phyloP scores from a whole-genome alignment of 1,140 invertebrate genomes.

The Lasaia peninsularis region DNA sequence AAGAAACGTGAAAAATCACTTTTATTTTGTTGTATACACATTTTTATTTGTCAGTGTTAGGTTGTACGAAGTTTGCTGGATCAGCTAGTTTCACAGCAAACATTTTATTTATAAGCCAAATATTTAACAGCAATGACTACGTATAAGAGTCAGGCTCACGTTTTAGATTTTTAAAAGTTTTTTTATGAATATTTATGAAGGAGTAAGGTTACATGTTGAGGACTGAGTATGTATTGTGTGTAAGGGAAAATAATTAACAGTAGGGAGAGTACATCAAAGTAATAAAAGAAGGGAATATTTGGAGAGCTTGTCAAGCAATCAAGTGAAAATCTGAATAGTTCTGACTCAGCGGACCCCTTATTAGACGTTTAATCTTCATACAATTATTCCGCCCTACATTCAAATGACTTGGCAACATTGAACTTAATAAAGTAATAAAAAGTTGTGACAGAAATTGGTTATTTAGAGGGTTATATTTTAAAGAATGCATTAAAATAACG shows the following conservation, averaged over 20 bases:
- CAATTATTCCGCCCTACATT: constrained; percentile 72
- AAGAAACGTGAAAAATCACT: too few relatives aligned
- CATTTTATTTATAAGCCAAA: too few relatives aligned
- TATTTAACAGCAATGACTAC: too few relatives aligned
- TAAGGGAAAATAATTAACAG: constrained; percentile 73
- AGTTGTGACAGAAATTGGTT: neutral
- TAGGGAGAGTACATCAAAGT: constrained; percentile 70
- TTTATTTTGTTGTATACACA: too few relatives aligned
- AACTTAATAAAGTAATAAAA: constrained; percentile 50
- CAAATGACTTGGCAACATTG: constrained; percentile 65
- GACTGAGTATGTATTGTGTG: constrained; percentile 48
- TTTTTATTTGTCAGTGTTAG: too few relatives aligned
- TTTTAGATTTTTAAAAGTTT: neutral
- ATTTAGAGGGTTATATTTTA: neutral
- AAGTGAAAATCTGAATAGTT: constrained; percentile 76
- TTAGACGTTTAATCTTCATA: constrained; percentile 74
- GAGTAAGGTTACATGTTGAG: constrained; percentile 48
- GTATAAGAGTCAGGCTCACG: too few relatives aligned
- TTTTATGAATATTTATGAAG: constrained; percentile 64
- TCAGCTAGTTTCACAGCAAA: too few relatives aligned
- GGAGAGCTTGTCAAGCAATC: constrained; percentile 74
- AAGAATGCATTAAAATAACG: too few relatives aligned
- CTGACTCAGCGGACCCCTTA: constrained; percentile 67
- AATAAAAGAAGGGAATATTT: constrained; percentile 66
- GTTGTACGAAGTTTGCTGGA: too few relatives aligned